A percentile compares a stretch with the other conserved stretches of the same genome.
Evolutionary conservation across 2,797 vertebrate genomes (phyloP).

Genomic region (Aphelocoma californica): DNA sequence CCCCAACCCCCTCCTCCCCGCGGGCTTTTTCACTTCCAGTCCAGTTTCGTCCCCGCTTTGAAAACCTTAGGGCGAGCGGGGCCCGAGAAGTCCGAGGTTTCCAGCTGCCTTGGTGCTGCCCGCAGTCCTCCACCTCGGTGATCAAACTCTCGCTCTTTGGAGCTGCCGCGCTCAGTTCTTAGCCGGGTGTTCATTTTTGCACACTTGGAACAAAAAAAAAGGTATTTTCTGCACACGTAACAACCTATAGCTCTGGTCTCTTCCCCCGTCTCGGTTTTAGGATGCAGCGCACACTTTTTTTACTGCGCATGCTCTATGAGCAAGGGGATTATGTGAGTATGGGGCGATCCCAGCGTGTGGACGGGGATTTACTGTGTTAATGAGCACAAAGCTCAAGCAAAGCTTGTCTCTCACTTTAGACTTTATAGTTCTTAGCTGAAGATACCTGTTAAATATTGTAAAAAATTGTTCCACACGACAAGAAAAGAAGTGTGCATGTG

Average conservation of each 20-base stretch:
- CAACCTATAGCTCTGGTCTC: neutral
- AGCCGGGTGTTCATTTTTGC: accelerated
- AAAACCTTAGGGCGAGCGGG: accelerated
- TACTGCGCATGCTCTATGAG: accelerated
- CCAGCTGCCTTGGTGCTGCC: neutral
- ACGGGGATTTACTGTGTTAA: neutral
- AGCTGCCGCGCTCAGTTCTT: accelerated
- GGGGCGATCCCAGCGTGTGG: accelerated
- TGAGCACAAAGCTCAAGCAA: neutral
- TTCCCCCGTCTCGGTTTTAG: accelerated
- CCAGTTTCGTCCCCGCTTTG: accelerated
- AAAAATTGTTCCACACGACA: neutral
- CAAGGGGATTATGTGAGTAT: neutral
- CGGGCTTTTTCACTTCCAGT: accelerated
- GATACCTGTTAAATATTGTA: neutral
- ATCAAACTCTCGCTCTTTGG: accelerated
- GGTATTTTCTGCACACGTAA: accelerated
- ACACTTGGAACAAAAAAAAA: accelerated
- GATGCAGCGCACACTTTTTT: no score
- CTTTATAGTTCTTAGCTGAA: neutral
- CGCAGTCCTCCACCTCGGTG: accelerated
- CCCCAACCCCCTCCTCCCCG: accelerated
- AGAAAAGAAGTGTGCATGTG: neutral
- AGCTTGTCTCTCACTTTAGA: neutral
- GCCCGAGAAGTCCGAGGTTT: accelerated